Conservation (phyloP, 2,113 vertebrate genomes). For the Psittacus erithacus region DNA sequence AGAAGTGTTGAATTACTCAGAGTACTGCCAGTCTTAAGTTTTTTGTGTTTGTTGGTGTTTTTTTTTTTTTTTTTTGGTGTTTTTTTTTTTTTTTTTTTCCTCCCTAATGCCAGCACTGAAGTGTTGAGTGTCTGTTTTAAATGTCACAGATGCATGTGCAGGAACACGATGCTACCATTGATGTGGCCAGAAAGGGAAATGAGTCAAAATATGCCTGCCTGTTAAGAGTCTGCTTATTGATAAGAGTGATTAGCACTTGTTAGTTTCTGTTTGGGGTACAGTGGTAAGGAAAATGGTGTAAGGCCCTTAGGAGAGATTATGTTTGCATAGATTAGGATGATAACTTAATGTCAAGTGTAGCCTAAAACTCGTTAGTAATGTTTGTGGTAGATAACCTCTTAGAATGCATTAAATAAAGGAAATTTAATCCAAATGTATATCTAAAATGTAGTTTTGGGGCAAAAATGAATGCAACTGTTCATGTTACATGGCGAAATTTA, state of each 20-base stretch:
- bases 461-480: neutral
- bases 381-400: neutral
- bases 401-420: neutral
- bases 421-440: neutral
- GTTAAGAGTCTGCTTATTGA: neutral
- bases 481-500: neutral
- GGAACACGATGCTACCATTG: neutral
- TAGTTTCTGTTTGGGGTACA: neutral
- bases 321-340: neutral
- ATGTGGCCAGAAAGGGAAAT: neutral
- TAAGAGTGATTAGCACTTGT: neutral
- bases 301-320: neutral
- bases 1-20: neutral
- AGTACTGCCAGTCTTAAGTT: neutral
- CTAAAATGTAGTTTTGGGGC: neutral
- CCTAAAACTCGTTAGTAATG: neutral
- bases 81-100: neutral
- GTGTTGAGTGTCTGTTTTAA: neutral
- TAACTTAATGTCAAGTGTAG: neutral
- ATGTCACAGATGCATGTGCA: neutral
- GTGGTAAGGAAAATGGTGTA: neutral
- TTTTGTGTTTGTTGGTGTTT: too few relatives aligned
- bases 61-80: too few relatives aligned
- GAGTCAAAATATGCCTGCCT: neutral
- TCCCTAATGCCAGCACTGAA: neutral